Evolutionary conservation across 2,888 invertebrate species (phyloP), one percentile per base, ranked within the genome.

Genomic region (Brenthis daphne): DNA sequence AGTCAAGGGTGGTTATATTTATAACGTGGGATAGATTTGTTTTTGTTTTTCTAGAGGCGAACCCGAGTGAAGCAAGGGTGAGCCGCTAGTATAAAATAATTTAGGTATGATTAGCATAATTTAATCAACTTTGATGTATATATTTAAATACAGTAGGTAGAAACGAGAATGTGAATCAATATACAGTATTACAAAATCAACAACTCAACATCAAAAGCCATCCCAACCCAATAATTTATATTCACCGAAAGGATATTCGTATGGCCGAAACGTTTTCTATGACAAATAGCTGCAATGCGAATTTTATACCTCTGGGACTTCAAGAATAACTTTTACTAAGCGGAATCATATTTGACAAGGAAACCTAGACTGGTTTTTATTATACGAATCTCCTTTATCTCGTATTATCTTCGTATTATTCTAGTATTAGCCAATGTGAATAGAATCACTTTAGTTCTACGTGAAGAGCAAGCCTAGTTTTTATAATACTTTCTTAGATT

Each of bases 131-230:
- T 29, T 29, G 29, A 29, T 29, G 29, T 29, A 4, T 16, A 16
- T 11, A n/a, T 16, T 16, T n/a, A 16, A 53, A n/a, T 8, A 53
- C 6, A 16, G 16, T 6, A 53, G 12, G 5, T 2, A 54, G 5
- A 20, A 54, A 11, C 24, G 24, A 54, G 2, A 29, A 54, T 43
- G 8, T 11, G 8, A 33, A n/a, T 16, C 8, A 11, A 37, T 29
- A 29, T 56, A n/a, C 37, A 56, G n/a, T 14, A 37, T 56, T 56
- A 58, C 58, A 48, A 60, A 58, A 48, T 47, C 58, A 14, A 24
- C 20, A 8, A 20, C 14, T 58, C 58, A 12, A 47, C 47, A 13
- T 57, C 57, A 16, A 58, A 14, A 11, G 14, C 58, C 47, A 58
- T 58, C 24, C 47, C 20, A 47, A 24, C 14, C 8, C 16, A 37